Evolutionary conservation across 2,797 vertebrate species (phyloP), one percentile per base, ranked within the genome.

Genomic region (Betta splendens): DNA sequence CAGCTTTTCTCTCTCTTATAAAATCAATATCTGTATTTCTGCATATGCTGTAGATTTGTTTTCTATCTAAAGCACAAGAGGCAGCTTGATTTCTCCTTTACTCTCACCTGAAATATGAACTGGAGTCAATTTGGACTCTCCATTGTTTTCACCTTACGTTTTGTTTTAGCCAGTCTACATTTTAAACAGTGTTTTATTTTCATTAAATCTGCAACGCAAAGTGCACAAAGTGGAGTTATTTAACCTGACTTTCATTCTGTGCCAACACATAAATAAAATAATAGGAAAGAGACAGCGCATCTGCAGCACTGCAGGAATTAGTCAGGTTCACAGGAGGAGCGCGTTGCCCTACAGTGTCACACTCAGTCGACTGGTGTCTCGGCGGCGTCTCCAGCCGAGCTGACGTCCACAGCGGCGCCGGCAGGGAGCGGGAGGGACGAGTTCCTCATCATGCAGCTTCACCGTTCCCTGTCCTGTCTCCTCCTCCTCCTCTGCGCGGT

Each of bases 41-140:
- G 31, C 32, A 74, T 72, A 69, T n/a, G n/a, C n/a, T n/a, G n/a
- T 49, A 74, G 26, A 71, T 10, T 56, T 26, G 38, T 16, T 56
- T 48, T 60, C 65, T 61, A 44, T 39, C 4, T 60, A 55, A 60
- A 55, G n/a, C 47, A 62, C 44, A 65, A 48, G 46, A 68, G n/a
- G 44, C 42, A 50, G 43, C 22, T 18, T 40, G 37, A 37, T 5
- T 50, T 47, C n/a, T 38, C 33, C 18, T 21, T 7, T 23, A 37
- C 36, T 58, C 36, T 58, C 28, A 5, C 31, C 12, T 32, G 5
- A 13, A 29, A n/a, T n/a, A n/a, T n/a, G n/a, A n/a, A n/a, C n/a
- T 1, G 9, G 26, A 9, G n/a, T n/a, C n/a, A n/a, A n/a, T n/a
- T n/a, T n/a, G n/a, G n/a, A 5, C 50, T 47, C n/a, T 38, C 33